Conservation (phyloP, 2,797 vertebrate genomes). For the Setipinna tenuifilis region DNA sequence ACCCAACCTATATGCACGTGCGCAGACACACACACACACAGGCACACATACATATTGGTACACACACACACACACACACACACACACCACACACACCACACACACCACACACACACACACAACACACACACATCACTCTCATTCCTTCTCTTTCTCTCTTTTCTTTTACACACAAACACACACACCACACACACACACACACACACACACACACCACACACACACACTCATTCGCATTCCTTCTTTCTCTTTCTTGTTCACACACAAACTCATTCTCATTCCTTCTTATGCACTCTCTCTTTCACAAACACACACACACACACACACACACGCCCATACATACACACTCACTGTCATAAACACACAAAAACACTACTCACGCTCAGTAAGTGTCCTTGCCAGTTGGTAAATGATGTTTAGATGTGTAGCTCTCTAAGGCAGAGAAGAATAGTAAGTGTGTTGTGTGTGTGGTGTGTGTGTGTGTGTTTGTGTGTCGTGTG, state of each 20-base stretch:
- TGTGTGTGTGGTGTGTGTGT: too few species aligned
- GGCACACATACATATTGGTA: background rate
- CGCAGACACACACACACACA: background rate
- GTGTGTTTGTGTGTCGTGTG: constrained; percentile 16
- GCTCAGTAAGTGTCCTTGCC: background rate
- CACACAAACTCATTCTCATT: background rate
- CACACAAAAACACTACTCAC: background rate
- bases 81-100: background rate
- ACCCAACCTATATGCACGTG: constrained; percentile 1
- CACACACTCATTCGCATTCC: background rate
- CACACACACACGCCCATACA: background rate
- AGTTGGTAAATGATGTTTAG: constrained; percentile 1
- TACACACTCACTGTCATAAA: background rate
- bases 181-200: background rate
- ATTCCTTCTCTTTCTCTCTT: too few species aligned
- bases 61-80: background rate
- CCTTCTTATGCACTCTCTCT: too few species aligned
- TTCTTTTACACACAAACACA: background rate
- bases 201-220: background rate
- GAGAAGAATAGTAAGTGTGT: too few species aligned
- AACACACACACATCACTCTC: background rate
- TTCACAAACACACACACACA: background rate
- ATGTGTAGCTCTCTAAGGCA: background rate
- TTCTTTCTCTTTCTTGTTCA: too few species aligned
- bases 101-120: background rate